Evolutionary conservation across 2,797 vertebrate genomes (phyloP).

Genomic region (Eremophila alpestris): DNA sequence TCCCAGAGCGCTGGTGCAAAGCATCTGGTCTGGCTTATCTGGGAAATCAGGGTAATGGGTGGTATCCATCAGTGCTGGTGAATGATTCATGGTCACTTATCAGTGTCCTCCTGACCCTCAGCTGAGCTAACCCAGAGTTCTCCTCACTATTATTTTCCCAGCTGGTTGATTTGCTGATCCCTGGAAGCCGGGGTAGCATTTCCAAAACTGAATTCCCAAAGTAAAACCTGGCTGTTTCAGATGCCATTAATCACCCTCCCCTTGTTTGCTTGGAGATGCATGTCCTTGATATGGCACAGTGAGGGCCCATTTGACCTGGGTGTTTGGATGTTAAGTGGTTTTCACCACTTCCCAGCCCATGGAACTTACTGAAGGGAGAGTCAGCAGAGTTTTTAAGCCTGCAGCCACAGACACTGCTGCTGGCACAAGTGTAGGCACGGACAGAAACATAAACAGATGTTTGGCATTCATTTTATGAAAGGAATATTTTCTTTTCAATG

Average conservation of each 20-base stretch:
- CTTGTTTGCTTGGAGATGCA: not conserved
- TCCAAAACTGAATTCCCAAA: not conserved
- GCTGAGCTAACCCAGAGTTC: not conserved
- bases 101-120: not conserved
- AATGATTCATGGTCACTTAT: constrained; percentile 16
- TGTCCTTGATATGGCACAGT: accelerated
- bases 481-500: constrained; percentile 39
- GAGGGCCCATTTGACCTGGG: not conserved
- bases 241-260: not conserved
- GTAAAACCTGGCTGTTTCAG: not conserved
- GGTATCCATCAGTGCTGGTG: constrained; percentile 23
- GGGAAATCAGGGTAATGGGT: constrained; percentile 22
- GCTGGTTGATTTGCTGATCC: not conserved
- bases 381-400: not conserved
- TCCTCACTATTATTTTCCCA: not conserved
- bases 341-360: not conserved
- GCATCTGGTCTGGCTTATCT: constrained; percentile 47
- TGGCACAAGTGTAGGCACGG: constrained; percentile 11
- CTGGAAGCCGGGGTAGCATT: not conserved
- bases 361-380: not conserved
- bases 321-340: not conserved
- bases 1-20: not conserved
- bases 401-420: not conserved
- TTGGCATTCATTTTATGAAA: not conserved
- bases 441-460: constrained; percentile 47